Evolutionary conservation across 1,140 invertebrate species (phyloP), one percentile per base, ranked within the genome.

Genomic region (Copidosoma floridanum): DNA sequence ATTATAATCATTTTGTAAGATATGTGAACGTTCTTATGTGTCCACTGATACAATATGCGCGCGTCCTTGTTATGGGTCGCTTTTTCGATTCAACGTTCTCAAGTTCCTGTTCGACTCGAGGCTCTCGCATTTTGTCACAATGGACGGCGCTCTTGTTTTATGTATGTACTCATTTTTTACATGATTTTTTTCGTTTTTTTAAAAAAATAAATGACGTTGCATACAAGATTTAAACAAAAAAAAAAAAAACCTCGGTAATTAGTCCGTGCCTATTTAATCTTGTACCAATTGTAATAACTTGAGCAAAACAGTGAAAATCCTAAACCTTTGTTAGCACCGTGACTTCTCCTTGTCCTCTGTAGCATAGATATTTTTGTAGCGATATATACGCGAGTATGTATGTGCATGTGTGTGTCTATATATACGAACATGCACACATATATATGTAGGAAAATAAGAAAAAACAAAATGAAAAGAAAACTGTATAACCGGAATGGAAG

Each of bases 321-420:
- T 60, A 35, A 56, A 6, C 53, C 48, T 60, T 37, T 61, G 46
- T 57, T 62, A 43, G 53, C 43, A 62, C 12, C 47, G 32, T 26
- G 47, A 51, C 47, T 50, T 48, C 35, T 37, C 43, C 43, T 32
- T 40, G 35, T 57, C 29, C 60, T 62, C 29, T 56, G 29, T 62
- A 62, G 60, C 38, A 62, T 62, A 62, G 60, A 56, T 62, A 62
- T 62, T 62, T 62, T 62, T 62, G 60, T 62, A 62, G 60, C 40
- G n/a, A n/a, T n/a, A n/a, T n/a, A n/a, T n/a, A n/a, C n/a, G n/a
- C n/a, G n/a, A n/a, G n/a, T n/a, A n/a, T n/a, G n/a, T n/a, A n/a
- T n/a, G n/a, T n/a, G n/a, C n/a, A n/a, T n/a, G n/a, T n/a, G n/a
- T n/a, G n/a, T n/a, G n/a, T n/a, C n/a, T n/a, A n/a, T n/a, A n/a